Evolutionary conservation across 1,140 invertebrate species (phyloP).

Genomic region (Hycleus cichorii): DNA sequence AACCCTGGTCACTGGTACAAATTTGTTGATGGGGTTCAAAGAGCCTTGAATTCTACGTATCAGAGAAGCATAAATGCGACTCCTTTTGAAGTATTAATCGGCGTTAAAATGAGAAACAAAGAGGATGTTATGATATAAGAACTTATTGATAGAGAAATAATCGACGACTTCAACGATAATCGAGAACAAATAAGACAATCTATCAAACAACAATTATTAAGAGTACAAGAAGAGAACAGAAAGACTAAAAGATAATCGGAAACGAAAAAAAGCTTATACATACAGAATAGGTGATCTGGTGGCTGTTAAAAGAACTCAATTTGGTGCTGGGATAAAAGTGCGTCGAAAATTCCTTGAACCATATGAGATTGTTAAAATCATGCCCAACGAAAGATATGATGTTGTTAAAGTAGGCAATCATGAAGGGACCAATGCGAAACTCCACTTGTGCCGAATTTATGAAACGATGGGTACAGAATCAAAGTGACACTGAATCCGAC

Average conservation of each 20-base stretch:
- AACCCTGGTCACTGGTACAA: conserved; percentile 32
- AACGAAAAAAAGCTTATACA: not conserved
- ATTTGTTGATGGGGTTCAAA: conserved; percentile 29
- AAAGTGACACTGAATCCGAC: no score
- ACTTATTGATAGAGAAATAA: conserved; percentile 10
- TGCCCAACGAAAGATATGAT: conserved; percentile 32
- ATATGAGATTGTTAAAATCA: conserved; percentile 31
- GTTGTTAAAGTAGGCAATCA: conserved; percentile 22
- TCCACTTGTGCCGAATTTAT: no score
- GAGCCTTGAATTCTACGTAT: conserved; percentile 32
- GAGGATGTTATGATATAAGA: conserved; percentile 12
- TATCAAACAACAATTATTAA: no score
- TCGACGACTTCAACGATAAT: no score
- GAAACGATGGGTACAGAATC: no score
- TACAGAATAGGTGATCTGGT: conserved; percentile 36
- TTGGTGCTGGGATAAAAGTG: conserved; percentile 34
- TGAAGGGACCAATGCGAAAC: conserved; percentile 16
- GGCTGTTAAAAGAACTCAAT: conserved; percentile 39
- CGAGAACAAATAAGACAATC: no score
- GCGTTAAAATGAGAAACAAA: conserved; percentile 7
- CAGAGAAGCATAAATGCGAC: conserved; percentile 23
- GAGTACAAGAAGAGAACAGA: no score
- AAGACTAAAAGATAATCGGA: no score
- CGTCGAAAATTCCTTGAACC: conserved; percentile 38
- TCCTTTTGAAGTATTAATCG: conserved; percentile 12